Percentiles rank a stretch among this genome's conserved stretches.
These are phyloP conservation scores for Lytechinus pictus DNA, from an alignment of 35 echinoderm and acorn worm genomes.

Conservation along the genomic window DNA sequence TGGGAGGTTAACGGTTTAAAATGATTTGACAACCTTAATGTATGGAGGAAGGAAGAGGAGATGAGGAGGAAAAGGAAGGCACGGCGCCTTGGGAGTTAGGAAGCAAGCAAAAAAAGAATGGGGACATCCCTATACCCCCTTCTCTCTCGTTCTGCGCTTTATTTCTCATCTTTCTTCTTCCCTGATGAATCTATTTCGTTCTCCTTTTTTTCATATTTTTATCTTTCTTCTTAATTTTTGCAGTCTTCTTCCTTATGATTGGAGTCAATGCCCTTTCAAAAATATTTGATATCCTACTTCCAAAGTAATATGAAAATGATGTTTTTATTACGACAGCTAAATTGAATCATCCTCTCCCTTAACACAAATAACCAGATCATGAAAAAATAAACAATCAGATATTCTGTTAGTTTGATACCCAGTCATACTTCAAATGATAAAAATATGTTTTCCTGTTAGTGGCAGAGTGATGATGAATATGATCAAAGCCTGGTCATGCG, in stretches of 20 bases:
- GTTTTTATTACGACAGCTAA: neutral
- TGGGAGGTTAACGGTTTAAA: neutral
- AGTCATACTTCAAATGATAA: neutral
- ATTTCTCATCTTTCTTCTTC: neutral
- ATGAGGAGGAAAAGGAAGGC: neutral
- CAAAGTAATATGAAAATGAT: neutral
- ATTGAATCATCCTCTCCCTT: neutral
- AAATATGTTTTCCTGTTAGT: neutral
- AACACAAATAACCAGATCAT: neutral
- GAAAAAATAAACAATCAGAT: neutral
- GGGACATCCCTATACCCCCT: neutral
- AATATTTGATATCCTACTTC: neutral
- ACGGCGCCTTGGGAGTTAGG: neutral
- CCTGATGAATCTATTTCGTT: neutral
- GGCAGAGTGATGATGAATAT: neutral
- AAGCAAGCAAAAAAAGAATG: neutral
- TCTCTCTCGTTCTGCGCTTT: neutral
- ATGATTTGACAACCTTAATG: neutral
- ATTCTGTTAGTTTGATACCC: neutral
- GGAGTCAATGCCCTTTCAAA: neutral
- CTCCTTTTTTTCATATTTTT: neutral
- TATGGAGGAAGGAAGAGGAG: neutral
- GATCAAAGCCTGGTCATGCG: neutral
- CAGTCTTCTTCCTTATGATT: neutral
- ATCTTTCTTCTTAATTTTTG: neutral